A percentile compares a stretch with the other conserved stretches of the same genome.
These are phyloP conservation scores for Daboia siamensis DNA, from an alignment of 2,113 vertebrate species.

Conservation along the genomic window DNA sequence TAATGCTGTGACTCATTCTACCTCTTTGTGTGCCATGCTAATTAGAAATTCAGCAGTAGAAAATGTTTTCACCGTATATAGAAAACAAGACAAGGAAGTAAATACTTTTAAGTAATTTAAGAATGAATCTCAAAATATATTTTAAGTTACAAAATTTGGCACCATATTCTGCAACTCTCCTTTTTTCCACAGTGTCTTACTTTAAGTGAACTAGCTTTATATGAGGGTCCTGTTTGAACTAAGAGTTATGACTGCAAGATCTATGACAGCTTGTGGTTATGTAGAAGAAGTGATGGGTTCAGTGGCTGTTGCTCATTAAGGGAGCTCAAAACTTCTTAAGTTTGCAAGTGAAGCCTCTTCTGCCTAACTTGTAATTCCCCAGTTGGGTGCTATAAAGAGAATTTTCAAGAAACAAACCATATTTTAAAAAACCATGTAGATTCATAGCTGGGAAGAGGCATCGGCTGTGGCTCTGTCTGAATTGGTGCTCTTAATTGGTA, in stretches of 20 bases:
- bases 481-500: neutral
- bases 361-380: neutral
- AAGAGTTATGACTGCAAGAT: neutral
- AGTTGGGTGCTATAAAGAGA: neutral
- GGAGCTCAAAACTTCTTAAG: neutral
- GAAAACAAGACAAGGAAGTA: neutral
- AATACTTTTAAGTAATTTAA: neutral
- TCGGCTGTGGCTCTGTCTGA: neutral
- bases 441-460: neutral
- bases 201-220: neutral
- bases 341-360: neutral
- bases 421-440: neutral
- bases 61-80: neutral
- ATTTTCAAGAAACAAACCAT: neutral
- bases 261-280: neutral
- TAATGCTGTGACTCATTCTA: neutral
- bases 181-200: neutral
- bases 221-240: neutral
- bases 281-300: neutral
- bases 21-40: neutral
- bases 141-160: neutral
- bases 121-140: neutral
- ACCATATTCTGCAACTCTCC: neutral
- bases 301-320: neutral
- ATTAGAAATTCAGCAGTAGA: neutral